phyloP scores from a whole-genome alignment of 2,113 vertebrate species.

The Podilymbus podiceps region DNA sequence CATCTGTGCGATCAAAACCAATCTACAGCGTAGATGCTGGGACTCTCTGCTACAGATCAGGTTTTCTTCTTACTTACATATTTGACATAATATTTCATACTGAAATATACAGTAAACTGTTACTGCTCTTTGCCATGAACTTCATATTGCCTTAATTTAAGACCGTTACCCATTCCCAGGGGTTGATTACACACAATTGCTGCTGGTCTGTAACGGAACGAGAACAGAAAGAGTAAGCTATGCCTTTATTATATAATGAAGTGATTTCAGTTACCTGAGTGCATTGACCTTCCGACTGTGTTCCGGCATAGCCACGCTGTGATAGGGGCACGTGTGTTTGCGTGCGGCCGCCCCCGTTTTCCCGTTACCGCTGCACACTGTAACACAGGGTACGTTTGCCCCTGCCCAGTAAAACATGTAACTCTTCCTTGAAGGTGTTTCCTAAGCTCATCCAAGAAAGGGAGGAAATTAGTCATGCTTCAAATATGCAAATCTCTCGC shows the following conservation, averaged over 20 bases:
- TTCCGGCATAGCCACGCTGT: not conserved
- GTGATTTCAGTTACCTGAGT: not conserved
- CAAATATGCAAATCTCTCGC: accelerated
- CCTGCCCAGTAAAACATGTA: not conserved
- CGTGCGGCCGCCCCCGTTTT: not conserved
- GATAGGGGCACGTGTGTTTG: accelerated
- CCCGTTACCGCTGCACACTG: accelerated
- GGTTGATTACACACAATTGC: not conserved
- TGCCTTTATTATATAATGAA: not conserved
- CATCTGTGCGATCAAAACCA: accelerated
- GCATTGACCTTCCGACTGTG: not conserved
- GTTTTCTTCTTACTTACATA: not conserved
- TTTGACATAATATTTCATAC: not conserved
- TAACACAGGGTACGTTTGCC: not conserved
- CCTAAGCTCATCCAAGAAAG: not conserved
- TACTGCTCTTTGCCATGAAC: too few species aligned
- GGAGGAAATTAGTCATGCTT: not conserved
- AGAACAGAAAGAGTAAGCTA: not conserved
- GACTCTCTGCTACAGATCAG: not conserved
- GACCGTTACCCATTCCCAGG: accelerated
- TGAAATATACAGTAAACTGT: not conserved
- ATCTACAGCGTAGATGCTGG: accelerated
- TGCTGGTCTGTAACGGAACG: not conserved
- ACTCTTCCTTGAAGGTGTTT: not conserved
- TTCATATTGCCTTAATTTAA: too few species aligned